These are phyloP conservation scores for Sprattus sprattus DNA, from an alignment of 2,113 vertebrate genomes.

Conservation along the genomic window DNA sequence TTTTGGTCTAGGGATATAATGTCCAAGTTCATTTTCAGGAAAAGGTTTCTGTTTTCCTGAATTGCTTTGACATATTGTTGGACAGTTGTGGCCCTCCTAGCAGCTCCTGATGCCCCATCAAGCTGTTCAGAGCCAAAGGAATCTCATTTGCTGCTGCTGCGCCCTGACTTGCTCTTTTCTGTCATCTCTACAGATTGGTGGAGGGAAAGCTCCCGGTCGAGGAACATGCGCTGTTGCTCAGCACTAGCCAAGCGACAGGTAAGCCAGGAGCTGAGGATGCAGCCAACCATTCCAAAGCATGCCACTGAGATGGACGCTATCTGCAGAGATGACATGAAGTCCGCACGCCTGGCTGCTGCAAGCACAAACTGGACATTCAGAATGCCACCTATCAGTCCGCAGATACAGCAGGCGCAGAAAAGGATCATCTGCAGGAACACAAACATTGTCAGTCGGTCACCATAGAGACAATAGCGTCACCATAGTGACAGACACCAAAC, in stretches of 20 bases:
- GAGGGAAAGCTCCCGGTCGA: slow-evolving; percentile 83
- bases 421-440: slow-evolving; percentile 79
- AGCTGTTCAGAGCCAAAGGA: background rate
- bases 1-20: background rate
- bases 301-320: slow-evolving; percentile 81
- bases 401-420: slow-evolving; percentile 88
- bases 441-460: background rate
- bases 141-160: background rate
- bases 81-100: background rate
- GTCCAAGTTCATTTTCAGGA: background rate
- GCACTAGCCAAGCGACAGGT: slow-evolving; percentile 85
- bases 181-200: slow-evolving; percentile 87
- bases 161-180: slow-evolving; percentile 64
- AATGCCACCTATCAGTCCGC: slow-evolving; percentile 85
- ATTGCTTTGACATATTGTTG: background rate
- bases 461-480: too few relatives aligned
- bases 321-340: slow-evolving; percentile 73
- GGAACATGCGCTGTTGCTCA: slow-evolving; percentile 86
- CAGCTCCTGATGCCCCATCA: background rate
- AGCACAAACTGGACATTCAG: slow-evolving; percentile 86
- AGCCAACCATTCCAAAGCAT: slow-evolving; percentile 80
- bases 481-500: too few relatives aligned
- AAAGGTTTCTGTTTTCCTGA: background rate
- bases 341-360: slow-evolving; percentile 76
- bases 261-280: slow-evolving; percentile 84